Conservation (phyloP, 2,888 invertebrate species). For the Harmothoe impar region DNA sequence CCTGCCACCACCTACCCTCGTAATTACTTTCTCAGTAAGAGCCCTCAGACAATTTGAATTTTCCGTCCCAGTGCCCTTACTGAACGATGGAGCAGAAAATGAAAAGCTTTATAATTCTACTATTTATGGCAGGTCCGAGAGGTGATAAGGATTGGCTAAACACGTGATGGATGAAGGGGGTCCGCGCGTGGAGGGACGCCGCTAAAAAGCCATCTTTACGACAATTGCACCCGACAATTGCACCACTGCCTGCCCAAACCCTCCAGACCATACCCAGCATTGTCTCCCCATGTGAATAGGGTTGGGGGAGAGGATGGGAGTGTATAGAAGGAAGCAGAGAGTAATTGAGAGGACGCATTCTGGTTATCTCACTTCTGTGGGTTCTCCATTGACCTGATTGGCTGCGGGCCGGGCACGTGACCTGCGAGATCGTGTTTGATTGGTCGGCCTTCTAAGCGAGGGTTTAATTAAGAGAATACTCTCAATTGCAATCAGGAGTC, state of each 20-base stretch:
- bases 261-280: too few species aligned
- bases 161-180: slow-evolving; percentile 36
- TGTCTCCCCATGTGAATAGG: too few species aligned
- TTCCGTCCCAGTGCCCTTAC: slow-evolving; percentile 28
- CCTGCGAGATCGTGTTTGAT: not conserved
- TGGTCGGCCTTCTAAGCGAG: not conserved
- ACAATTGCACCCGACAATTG: not conserved
- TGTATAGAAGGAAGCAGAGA: too few species aligned
- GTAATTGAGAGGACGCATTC: not conserved
- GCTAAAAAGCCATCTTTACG: slow-evolving; percentile 1
- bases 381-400: slow-evolving; percentile 7
- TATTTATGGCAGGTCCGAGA: slow-evolving; percentile 41
- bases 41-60: not conserved
- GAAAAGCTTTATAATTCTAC: slow-evolving; percentile 57
- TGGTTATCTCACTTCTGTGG: not conserved
- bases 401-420: not conserved
- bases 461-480: slow-evolving; percentile 26
- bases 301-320: too few species aligned
- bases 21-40: slow-evolving; percentile 23
- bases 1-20: not conserved
- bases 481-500: not conserved
- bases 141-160: slow-evolving; percentile 49
- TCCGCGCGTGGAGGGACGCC: not conserved
- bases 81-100: not conserved
- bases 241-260: not conserved